These are phyloP conservation scores for Monodelphis domestica DNA, from an alignment of 2,797 vertebrate species.

Conservation along the genomic window DNA sequence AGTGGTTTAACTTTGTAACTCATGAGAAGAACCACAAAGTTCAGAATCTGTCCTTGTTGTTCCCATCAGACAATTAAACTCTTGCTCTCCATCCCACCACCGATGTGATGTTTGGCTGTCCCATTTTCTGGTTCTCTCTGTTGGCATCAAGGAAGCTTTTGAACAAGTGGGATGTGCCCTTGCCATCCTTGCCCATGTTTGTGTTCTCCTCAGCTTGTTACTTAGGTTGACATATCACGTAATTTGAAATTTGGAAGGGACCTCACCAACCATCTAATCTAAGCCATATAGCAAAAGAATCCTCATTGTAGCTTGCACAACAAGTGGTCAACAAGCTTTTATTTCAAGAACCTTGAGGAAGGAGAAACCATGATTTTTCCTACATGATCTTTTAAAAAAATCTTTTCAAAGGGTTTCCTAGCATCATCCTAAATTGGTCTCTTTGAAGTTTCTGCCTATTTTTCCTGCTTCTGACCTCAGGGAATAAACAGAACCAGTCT, in stretches of 20 bases:
- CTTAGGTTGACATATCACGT: not conserved
- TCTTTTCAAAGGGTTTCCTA: not conserved
- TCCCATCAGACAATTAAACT: slow-evolving; percentile 18
- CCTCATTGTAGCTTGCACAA: not conserved
- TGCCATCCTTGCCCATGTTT: not conserved
- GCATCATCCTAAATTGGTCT: no score
- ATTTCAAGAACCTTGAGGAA: not conserved
- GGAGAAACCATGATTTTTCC: not conserved
- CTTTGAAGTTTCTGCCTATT: not conserved
- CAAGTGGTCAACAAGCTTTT: not conserved
- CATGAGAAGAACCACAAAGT: not conserved
- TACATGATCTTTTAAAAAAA: not conserved
- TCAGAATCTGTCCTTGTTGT: not conserved
- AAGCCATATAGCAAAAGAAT: not conserved
- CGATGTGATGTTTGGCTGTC: not conserved
- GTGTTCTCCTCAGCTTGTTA: not conserved
- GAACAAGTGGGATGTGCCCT: not conserved
- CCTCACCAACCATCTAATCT: not conserved
- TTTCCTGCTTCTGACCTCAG: not conserved
- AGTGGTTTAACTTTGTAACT: not conserved
- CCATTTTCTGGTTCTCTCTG: slow-evolving; percentile 11
- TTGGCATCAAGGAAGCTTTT: not conserved
- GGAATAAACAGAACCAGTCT: not conserved
- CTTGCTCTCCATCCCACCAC: not conserved
- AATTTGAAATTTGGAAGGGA: not conserved